Evolutionary conservation across 2,797 vertebrate genomes (phyloP), one percentile per base, ranked within the genome.

Genomic region (Melanotaenia pygmaea): DNA sequence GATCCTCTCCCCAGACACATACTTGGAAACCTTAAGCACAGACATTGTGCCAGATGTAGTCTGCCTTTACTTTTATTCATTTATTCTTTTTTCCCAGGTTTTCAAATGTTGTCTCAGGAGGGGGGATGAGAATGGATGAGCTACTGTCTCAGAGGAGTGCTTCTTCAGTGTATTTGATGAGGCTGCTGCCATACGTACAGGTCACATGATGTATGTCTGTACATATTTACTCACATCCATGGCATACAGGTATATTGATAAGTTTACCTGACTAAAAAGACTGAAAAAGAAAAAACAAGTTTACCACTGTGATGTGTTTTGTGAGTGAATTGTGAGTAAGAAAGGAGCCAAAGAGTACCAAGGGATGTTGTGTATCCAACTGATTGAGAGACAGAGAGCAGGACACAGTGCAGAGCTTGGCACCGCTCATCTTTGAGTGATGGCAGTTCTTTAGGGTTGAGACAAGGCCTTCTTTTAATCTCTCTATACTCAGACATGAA

Each of bases 1-100:
- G 89, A 89, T 91, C 87, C 88, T 83, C 87, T 90, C 90, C 87
- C 90, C 83, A 89, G 87, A 92, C 87, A 83, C 88, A 87, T 89
- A 90, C 90, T 91, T 92, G 88, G 91, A 90, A 89, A 86, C 78
- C 74, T 90, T 86, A 83, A 86, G 87, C 79, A 80, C 83, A 86
- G 88, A 89, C 86, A 90, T 77, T 70, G 84, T 85, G 88, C 92
- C 92, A 92, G 91, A 92, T 90, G 88, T 83, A 88, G 83, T 75
- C 82, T 80, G 86, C 80, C 84, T 89, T 84, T 85, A 71, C 81
- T 91, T 90, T 89, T 86, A 78, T 91, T 88, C 88, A 81, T 82
- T 85, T 77, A 80, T 86, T 87, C 38, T 65, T 81, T 85, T 57
- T 32, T 32, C 3, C 2, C 68, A 81, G 80, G 72, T 87, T 85